Base-by-base conservation (phyloP, 2,888 invertebrate species). In the Cataglyphis altisquamis region DNA sequence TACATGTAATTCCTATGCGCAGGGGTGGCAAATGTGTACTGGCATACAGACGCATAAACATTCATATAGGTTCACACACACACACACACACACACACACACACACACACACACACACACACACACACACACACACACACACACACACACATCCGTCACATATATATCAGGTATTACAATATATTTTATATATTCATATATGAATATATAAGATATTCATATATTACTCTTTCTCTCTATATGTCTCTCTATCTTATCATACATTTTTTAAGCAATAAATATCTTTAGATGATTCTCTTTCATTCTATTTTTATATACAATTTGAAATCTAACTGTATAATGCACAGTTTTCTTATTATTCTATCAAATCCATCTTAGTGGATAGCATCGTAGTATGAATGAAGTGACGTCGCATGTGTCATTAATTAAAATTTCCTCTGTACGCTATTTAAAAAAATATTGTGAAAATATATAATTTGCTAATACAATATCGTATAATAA, bases 231-330 rank as follows among this genome's bases (percentile, higher is more conserved):
- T 89, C 41, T 45, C 41, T 45, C 45, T 83, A 85, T 84, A 86
- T 85, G 66, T 57, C 73, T 73, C 73, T 84, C 85, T 89, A 52
- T 60, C 21, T 66, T 86, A 84, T 86, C 78, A 55, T 86, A 87
- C 82, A 90, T 45, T 18, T 85, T 52, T 73, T 88, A 88, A 74
- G 74, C 67, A 78, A 66, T 84, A 81, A 86, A 82, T 86, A 86
- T 82, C 73, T 78, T 80, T 73, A 60, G 68, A 62, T 83, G 64
- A 62, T 83, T 52, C 63, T 63, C 57, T 72, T 52, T 68, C 68
- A 55, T 66, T 80, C 55, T 83, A 86, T 81, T 82, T 92, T 52
- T 52, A 52, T 52, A 84, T 92, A 91, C 91, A 92, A 84, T 87
- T 84, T 88, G 41, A 87, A 85, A 77, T 90, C 67, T 86, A 85